Conservation (phyloP, 2,888 invertebrate genomes). For the Ichneumon xanthorius region DNA sequence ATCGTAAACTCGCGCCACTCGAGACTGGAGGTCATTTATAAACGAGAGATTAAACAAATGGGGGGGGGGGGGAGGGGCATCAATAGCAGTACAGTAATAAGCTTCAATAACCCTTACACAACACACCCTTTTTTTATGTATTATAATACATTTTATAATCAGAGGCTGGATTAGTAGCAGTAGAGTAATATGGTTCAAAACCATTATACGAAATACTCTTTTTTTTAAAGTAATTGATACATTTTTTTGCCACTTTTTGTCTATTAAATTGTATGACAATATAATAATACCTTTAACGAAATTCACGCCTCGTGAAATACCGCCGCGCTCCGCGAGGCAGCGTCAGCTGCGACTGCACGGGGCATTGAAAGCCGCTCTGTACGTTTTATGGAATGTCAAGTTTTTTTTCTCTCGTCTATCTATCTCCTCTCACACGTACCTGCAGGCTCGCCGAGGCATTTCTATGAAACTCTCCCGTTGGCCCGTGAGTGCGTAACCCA, state of each 20-base stretch:
- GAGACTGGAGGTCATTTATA: not conserved
- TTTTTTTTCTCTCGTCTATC: not conserved
- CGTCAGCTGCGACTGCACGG: constrained; percentile 3
- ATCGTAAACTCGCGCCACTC: not conserved
- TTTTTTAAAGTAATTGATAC: no score
- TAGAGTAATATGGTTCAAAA: no score
- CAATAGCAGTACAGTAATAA: no score
- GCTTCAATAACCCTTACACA: no score
- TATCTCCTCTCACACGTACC: constrained; percentile 23
- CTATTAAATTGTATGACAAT: not conserved
- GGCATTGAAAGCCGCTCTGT: constrained; percentile 22
- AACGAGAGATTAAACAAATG: not conserved
- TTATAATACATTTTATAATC: no score
- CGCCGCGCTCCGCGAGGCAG: not conserved
- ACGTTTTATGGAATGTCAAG: constrained; percentile 29
- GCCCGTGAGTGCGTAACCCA: constrained; percentile 44
- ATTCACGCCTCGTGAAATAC: not conserved
- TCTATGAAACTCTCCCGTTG: constrained; percentile 42
- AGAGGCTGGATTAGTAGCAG: no score
- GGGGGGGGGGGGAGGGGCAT: no score
- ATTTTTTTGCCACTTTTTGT: no score
- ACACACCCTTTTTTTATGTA: no score
- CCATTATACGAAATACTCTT: no score
- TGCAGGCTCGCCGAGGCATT: constrained; percentile 17
- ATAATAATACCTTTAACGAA: not conserved